Conservation (phyloP, 2,888 invertebrate species). For the Gordius sp. region DNA sequence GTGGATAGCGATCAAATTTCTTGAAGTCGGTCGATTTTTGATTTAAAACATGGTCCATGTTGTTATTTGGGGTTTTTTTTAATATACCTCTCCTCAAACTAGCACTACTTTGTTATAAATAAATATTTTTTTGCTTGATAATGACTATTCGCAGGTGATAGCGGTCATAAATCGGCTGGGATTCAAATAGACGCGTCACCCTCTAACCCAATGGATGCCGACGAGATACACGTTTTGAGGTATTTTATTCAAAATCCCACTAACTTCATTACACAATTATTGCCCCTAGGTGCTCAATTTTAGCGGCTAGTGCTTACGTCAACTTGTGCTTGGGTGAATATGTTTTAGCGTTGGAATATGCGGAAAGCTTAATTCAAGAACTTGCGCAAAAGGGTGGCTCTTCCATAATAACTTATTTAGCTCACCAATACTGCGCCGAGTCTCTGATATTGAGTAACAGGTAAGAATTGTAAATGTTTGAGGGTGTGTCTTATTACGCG, state of each 20-base stretch:
- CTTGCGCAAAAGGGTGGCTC: background rate
- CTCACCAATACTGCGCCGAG: background rate
- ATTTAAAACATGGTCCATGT: too few relatives aligned
- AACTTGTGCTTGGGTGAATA: conserved; percentile 57
- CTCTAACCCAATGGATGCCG: conserved; percentile 27
- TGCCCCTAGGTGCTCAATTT: conserved; percentile 35
- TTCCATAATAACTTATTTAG: background rate
- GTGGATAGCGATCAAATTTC: too few relatives aligned
- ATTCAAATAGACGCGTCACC: conserved; percentile 27
- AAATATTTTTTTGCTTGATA: conserved; percentile 7
- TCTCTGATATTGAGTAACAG: too few relatives aligned
- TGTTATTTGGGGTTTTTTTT: too few relatives aligned
- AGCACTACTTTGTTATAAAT: conserved; percentile 28
- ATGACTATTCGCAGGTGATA: conserved; percentile 20
- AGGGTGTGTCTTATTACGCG: too few relatives aligned
- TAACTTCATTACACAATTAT: conserved; percentile 1
- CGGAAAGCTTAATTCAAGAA: background rate
- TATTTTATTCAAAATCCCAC: conserved; percentile 19
- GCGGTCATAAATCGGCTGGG: conserved; percentile 22
- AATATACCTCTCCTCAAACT: too few relatives aligned
- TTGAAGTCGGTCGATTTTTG: too few relatives aligned
- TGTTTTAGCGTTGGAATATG: conserved; percentile 47
- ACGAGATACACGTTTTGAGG: conserved; percentile 27
- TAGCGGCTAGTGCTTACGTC: conserved; percentile 56
- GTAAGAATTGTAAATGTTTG: too few relatives aligned